phyloP scores from a whole-genome alignment of 2,797 vertebrate species.

The Odontamblyopus rebecca region DNA sequence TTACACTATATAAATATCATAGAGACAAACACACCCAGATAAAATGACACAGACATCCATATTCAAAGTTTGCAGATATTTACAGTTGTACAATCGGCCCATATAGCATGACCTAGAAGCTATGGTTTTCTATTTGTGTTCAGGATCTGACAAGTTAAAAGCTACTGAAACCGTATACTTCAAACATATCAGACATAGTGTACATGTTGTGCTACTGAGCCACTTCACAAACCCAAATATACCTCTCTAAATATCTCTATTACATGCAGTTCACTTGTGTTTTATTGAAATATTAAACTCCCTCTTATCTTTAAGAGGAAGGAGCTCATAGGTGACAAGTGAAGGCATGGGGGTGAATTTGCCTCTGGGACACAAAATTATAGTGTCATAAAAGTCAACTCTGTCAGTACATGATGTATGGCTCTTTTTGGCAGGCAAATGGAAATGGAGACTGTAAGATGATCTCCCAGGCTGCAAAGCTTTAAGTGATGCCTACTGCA shows the following conservation, averaged over 20 bases:
- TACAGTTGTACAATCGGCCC: neutral
- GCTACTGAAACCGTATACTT: constrained; percentile 31
- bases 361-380: constrained; percentile 27
- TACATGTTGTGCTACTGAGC: constrained; percentile 9
- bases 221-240: neutral
- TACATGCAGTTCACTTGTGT: neutral
- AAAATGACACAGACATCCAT: neutral
- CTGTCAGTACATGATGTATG: constrained; percentile 35
- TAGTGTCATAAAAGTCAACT: constrained; percentile 23
- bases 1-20: neutral
- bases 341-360: constrained; percentile 27
- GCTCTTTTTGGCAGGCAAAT: constrained; percentile 15
- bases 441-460: constrained; percentile 21
- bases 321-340: constrained; percentile 13
- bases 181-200: constrained; percentile 14
- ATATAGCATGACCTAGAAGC: constrained; percentile 2
- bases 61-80: neutral
- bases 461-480: constrained; percentile 26
- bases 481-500: constrained; percentile 12
- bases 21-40: neutral
- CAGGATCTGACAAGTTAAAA: constrained; percentile 24
- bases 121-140: constrained; percentile 11
- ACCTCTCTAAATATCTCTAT: neutral
- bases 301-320: neutral
- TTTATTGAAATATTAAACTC: neutral